Percentiles rank a stretch among this genome's conserved stretches.
phyloP scores from a whole-genome alignment of 2,888 invertebrate species.

The Drosophila acutilabella region DNA sequence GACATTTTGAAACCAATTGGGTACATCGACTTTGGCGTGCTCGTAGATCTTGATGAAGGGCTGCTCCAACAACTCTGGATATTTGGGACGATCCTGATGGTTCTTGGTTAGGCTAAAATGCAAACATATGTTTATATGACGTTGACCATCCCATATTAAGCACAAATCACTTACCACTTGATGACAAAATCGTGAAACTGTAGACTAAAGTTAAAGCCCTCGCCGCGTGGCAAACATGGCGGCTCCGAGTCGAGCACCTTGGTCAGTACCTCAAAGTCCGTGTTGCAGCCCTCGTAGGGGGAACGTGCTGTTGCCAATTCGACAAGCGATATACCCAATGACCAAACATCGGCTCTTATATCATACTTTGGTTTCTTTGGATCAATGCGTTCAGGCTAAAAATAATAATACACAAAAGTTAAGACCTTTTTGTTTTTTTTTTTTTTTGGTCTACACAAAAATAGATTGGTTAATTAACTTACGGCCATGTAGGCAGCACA shows the following conservation, averaged over 20 bases:
- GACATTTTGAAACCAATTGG: conserved; percentile 92
- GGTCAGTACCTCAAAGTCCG: conserved; percentile 98
- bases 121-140: background rate
- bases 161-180: conserved; percentile 89
- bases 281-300: conserved; percentile 97
- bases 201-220: conserved; percentile 88
- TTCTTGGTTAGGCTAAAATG: conserved; percentile 94
- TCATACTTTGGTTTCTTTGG: conserved; percentile 98
- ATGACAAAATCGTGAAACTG: conserved; percentile 96
- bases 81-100: conserved; percentile 96
- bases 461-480: conserved; percentile 83
- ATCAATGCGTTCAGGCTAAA: conserved; percentile 98
- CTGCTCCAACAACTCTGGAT: conserved; percentile 94
- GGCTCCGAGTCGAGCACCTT: conserved; percentile 96
- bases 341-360: conserved; percentile 99
- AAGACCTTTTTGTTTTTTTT: background rate
- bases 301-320: conserved; percentile 98
- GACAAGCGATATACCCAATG: conserved; percentile 97
- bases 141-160: background rate
- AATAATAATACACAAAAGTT: conserved; percentile 3
- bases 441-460: background rate
- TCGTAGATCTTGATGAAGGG: conserved; percentile 94
- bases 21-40: conserved; percentile 89
- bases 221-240: conserved; percentile 92
- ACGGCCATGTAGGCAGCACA: conserved; percentile 99